Evolutionary conservation across 2,888 invertebrate genomes (phyloP), one percentile per base, ranked within the genome.

Genomic region (Heliconius hortense): DNA sequence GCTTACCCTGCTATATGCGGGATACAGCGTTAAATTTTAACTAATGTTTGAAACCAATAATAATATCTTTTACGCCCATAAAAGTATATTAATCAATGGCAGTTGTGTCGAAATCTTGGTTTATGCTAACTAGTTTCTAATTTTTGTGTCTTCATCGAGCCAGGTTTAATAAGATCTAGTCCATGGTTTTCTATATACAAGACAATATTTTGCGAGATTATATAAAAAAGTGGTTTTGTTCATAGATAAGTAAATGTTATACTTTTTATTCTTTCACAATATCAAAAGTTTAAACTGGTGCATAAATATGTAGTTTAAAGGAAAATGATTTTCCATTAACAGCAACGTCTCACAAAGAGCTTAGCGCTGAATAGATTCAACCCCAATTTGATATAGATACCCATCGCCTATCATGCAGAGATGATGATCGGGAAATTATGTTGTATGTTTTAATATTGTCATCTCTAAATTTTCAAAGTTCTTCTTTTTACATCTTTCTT

Each of bases 281-380:
- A 59, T 75, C 63, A 70, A 64, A 63, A 53, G 59, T 70, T 75
- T 60, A 69, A 70, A 75, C 70, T 71, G 73, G 53, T 68, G 74
- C 59, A 75, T 75, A 70, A 71, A 53, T 75, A 26, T 35, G 75
- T 77, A 79, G 79, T 83, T 82, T 82, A 84, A 83, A 82, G 82
- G 83, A 82, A 85, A 88, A 87, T 86, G 82, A 87, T 87, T 87
- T 86, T 81, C 84, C 82, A 82, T 83, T 86, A 87, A 87, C 87
- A 86, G 84, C 82, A 85, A 84, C 84, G 85, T 82, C 84, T 80
- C 82, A 77, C 85, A 87, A 88, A 89, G 88, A 88, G 87, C 84
- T 82, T 81, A 78, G 84, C 85, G 82, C 83, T 83, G 85, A 85
- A 86, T 83, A 84, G 83, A 84, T 84, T 84, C 81, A 77, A 80